These are phyloP conservation scores for Cryptomyrus ogoouensis DNA, from an alignment of 2,113 vertebrate species.

Conservation along the genomic window DNA sequence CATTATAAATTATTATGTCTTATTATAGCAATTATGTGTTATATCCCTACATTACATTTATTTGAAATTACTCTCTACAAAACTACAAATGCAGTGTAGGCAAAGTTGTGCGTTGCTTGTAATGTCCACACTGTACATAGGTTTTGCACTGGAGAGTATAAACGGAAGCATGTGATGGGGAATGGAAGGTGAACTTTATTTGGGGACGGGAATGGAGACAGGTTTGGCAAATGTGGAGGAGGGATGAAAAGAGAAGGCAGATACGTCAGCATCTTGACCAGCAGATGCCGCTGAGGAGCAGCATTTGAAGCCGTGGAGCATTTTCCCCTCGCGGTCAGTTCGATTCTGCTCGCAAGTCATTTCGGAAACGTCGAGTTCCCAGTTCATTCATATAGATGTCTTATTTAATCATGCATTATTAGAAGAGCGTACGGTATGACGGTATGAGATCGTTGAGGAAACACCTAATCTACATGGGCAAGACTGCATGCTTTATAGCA, in stretches of 20 bases:
- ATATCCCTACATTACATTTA: neutral
- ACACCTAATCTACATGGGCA: neutral
- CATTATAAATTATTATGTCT: neutral
- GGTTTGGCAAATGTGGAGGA: neutral
- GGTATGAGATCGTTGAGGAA: neutral
- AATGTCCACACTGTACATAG: neutral
- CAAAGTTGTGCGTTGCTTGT: neutral
- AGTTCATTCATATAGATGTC: neutral
- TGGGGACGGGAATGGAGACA: neutral
- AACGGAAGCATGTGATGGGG: neutral
- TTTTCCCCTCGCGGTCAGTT: neutral
- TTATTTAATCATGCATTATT: neutral
- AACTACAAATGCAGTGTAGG: neutral
- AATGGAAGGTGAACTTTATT: neutral
- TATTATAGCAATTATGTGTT: neutral
- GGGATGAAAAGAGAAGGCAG: neutral
- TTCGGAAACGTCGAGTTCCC: neutral
- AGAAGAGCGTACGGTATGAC: neutral
- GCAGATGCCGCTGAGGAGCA: neutral
- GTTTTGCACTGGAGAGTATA: neutral
- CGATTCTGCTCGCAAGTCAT: neutral
- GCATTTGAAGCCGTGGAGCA: neutral
- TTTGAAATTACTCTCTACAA: neutral
- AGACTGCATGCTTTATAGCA: neutral
- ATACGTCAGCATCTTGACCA: neutral